Base-by-base conservation (phyloP, 2,888 invertebrate genomes). In the Volucella inflata region DNA sequence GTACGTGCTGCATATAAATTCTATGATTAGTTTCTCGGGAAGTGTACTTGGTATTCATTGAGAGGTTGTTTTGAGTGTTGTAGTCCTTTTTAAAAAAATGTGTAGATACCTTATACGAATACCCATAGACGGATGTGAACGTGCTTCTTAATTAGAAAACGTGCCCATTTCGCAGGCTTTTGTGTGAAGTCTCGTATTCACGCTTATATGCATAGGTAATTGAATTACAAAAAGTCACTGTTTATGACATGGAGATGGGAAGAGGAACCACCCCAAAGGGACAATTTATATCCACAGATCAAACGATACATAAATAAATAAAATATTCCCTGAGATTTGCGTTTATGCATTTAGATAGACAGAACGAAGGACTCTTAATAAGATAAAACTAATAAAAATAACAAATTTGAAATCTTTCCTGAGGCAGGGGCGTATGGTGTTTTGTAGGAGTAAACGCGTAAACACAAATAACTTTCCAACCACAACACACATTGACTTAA, bases 31-130 rank as follows among this genome's bases (percentile, higher is more conserved):
- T 65, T 60, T 9, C 10, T 42, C 42, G 11, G 16, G 12, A 60
- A 60, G 14, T 60, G 46, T 53, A 82, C 77, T 82, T 82, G 38
- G 78, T 77, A 77, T 82, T 78, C 78, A 83, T 68, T 72, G 62
- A 55, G 48, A 60, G 71, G 65, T 72, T 53, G 72, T 30, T 53
- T 36, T 16, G 17, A 62, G 65, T 42, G 50, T 55, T 71, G 65
- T 40, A 65, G 67, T 72, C 62, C 62, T 78, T 68, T 14, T 11
- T 30, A 36, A 44, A 67, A 68, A 68, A 44, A 57, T 8, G 4
- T 60, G 21, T 21, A 21, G 30, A 6, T 30, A 67, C 16, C 44
- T 17, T 53, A 57, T 12, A 38, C 59, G 17, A 59, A 38, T 70
- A 59, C 12, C 0, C 21, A 12, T 36, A 30, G 11, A 55, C 36